phyloP scores from a whole-genome alignment of 2,797 vertebrate genomes.

The Labeo calbasu region DNA sequence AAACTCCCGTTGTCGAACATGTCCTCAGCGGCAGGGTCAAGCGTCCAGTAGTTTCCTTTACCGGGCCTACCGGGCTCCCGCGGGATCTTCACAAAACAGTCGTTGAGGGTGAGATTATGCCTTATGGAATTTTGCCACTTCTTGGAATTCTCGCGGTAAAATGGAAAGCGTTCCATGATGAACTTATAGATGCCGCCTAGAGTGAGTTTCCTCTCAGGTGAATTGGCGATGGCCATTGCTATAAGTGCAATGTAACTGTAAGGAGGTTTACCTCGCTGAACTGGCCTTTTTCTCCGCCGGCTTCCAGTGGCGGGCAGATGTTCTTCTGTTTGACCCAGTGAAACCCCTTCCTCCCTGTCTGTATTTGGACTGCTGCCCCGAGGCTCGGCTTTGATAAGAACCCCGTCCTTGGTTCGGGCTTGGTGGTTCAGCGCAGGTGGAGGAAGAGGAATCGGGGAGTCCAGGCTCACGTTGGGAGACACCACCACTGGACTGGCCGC shows the following conservation, averaged over 20 bases:
- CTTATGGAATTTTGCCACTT: slow-evolving; percentile 94
- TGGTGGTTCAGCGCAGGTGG: slow-evolving; percentile 74
- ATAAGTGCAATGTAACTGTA: slow-evolving; percentile 98
- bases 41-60: slow-evolving; percentile 93
- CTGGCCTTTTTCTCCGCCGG: slow-evolving; percentile 90
- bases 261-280: slow-evolving; percentile 94
- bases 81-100: slow-evolving; percentile 92
- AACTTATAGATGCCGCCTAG: slow-evolving; percentile 96
- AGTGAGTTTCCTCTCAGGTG: slow-evolving; percentile 92
- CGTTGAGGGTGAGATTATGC: slow-evolving; percentile 89
- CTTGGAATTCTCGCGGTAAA: slow-evolving; percentile 95
- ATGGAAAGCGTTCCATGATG: slow-evolving; percentile 96
- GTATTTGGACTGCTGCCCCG: slow-evolving; percentile 72
- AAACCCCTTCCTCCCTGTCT: slow-evolving; percentile 70
- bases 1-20: slow-evolving; percentile 95
- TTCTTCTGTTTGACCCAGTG: slow-evolving; percentile 75
- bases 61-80: slow-evolving; percentile 91
- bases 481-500: slow-evolving; percentile 79
- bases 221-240: slow-evolving; percentile 96
- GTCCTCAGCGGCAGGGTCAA: slow-evolving; percentile 92
- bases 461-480: slow-evolving; percentile 78
- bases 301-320: slow-evolving; percentile 74
- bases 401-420: slow-evolving; percentile 74
- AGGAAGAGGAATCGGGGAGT: slow-evolving; percentile 70
- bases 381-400: slow-evolving; percentile 82